A percentile compares a stretch with the other conserved stretches of the same genome.
phyloP scores from a whole-genome alignment of 2,888 invertebrate species.

The Sturmia bella region DNA sequence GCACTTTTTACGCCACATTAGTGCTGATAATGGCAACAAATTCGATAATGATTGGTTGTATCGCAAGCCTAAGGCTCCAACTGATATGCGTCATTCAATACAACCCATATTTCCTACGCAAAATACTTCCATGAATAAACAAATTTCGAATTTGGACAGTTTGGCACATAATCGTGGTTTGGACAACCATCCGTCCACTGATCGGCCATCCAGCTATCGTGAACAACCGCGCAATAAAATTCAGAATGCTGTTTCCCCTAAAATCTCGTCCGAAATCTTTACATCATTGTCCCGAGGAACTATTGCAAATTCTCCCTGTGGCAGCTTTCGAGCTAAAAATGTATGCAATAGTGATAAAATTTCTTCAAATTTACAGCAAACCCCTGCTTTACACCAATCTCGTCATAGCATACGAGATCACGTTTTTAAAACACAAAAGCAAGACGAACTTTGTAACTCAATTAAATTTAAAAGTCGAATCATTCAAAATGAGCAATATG shows the following conservation, averaged over 20 bases:
- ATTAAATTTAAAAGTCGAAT: slow-evolving; percentile 78
- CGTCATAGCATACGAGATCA: slow-evolving; percentile 81
- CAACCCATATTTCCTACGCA: slow-evolving; percentile 80
- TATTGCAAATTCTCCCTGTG: slow-evolving; percentile 79
- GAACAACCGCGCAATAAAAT: slow-evolving; percentile 74
- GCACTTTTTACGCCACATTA: slow-evolving; percentile 75
- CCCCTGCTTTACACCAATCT: slow-evolving; percentile 77
- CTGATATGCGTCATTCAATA: slow-evolving; percentile 82
- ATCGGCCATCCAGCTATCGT: slow-evolving; percentile 81
- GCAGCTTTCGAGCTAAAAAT: slow-evolving; percentile 80
- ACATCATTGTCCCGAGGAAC: slow-evolving; percentile 81
- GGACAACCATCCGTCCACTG: slow-evolving; percentile 82
- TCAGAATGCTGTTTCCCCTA: slow-evolving; percentile 70
- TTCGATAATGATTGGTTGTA: slow-evolving; percentile 81
- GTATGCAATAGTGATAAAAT: slow-evolving; percentile 71
- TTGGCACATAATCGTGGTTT: slow-evolving; percentile 82
- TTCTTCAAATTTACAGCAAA: slow-evolving; percentile 78
- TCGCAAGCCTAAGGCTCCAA: slow-evolving; percentile 80
- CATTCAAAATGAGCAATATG: slow-evolving; percentile 78
- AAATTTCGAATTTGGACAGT: slow-evolving; percentile 84
- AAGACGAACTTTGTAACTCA: slow-evolving; percentile 80
- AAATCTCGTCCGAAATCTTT: slow-evolving; percentile 80
- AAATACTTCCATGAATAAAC: slow-evolving; percentile 54
- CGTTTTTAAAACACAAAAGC: slow-evolving; percentile 80
- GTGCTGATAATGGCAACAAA: slow-evolving; percentile 80